Percentiles rank a stretch among this genome's conserved stretches.
Conservation (phyloP, 2,797 vertebrate species). For the Diglossa cyanea region DNA sequence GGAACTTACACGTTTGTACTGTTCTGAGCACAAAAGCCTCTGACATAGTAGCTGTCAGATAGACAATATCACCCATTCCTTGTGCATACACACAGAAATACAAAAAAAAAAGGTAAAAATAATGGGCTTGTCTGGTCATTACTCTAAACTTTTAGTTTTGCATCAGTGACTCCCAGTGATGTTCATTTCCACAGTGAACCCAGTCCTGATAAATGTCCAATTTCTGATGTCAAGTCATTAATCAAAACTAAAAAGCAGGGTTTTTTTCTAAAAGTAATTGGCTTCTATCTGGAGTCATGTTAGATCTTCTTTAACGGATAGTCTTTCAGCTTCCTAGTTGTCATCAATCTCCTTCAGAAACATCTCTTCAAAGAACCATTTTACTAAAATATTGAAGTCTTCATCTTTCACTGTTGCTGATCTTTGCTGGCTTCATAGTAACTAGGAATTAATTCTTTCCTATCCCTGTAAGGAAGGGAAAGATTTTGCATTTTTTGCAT, state of each 20-base stretch:
- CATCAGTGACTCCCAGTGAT: slow-evolving; percentile 2
- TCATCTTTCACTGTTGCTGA: not conserved
- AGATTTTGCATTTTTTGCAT: not conserved
- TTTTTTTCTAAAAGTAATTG: not conserved
- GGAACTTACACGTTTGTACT: not conserved
- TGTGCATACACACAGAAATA: not conserved
- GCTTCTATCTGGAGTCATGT: not conserved
- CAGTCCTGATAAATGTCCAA: not conserved
- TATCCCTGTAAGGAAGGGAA: not conserved
- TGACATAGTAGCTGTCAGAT: not conserved
- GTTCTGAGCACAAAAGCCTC: not conserved
- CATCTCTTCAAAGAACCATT: slow-evolving; percentile 4
- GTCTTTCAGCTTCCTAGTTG: not conserved
- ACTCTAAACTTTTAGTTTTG: slow-evolving; percentile 10
- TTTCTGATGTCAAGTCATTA: slow-evolving; percentile 49
- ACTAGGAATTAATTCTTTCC: not conserved
- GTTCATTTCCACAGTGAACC: not conserved
- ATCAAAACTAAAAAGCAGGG: slow-evolving; percentile 25
- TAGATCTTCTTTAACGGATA: slow-evolving; percentile 26
- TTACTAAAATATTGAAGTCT: not conserved
- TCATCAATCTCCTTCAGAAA: slow-evolving; percentile 41
- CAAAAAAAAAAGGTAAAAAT: not conserved
- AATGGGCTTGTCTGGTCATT: not conserved
- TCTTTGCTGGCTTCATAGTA: not conserved
- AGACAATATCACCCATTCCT: not conserved